Percentiles rank a stretch among this genome's conserved stretches.
These are phyloP conservation scores for Chaitophorus viminalis DNA, from an alignment of 2,888 invertebrate genomes.

Conservation along the genomic window DNA sequence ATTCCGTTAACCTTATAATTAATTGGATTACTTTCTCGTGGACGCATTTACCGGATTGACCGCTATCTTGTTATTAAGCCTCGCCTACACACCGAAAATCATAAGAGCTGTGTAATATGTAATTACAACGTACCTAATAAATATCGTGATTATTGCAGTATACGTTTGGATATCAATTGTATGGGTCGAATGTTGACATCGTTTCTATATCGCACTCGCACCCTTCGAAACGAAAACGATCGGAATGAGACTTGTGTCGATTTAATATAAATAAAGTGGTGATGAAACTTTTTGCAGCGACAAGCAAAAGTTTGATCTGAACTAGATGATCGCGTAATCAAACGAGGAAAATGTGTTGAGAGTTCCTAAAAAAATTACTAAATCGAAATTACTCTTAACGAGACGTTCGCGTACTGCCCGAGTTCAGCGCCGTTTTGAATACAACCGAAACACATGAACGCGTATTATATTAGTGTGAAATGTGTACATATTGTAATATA, in stretches of 20 bases:
- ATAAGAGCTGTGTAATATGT: not conserved
- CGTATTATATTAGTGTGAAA: no score
- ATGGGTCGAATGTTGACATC: not conserved
- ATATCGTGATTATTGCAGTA: not conserved
- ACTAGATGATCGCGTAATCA: no score
- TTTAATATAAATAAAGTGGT: no score
- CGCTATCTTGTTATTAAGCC: not conserved
- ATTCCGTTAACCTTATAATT: not conserved
- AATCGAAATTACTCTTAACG: not conserved
- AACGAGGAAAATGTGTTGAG: not conserved
- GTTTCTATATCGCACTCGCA: not conserved
- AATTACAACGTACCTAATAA: not conserved
- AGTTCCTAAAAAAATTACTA: not conserved
- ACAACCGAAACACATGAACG: no score
- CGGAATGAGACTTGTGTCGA: no score
- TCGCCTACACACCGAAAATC: not conserved
- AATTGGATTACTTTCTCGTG: not conserved
- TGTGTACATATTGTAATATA: no score
- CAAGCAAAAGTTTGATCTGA: not conserved
- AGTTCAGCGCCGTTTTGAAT: no score
- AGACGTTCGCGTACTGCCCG: not conserved
- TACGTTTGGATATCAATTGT: not conserved
- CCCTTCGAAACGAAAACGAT: no score
- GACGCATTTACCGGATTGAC: not conserved
- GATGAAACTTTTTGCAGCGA: not conserved